These are phyloP conservation scores for Lithodes maja DNA, from an alignment of 2,888 invertebrate genomes.

Conservation along the genomic window DNA sequence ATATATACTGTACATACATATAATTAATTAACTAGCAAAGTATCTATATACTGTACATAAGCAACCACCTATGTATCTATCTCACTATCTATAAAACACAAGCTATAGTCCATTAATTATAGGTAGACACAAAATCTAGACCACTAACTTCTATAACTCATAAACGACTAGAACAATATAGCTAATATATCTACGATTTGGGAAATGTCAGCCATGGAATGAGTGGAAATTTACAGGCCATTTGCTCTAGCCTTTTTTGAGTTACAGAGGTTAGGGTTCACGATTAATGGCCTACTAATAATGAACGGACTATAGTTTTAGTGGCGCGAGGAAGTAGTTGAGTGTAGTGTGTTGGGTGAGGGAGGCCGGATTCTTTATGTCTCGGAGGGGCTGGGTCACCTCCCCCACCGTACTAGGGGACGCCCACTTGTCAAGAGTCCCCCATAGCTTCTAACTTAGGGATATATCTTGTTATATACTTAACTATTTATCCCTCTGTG, in stretches of 20 bases:
- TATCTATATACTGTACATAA: background rate
- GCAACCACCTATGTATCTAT: no score
- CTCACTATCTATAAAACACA: background rate
- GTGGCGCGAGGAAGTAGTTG: background rate
- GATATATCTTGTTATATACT: background rate
- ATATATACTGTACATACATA: no score
- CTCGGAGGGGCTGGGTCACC: conserved; percentile 75
- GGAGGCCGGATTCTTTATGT: conserved; percentile 74
- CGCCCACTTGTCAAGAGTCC: background rate
- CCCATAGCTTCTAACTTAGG: background rate
- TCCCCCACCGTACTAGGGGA: conserved; percentile 72
- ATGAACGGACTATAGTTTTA: background rate
- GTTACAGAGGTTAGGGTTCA: no score
- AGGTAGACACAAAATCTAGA: no score
- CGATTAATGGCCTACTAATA: background rate
- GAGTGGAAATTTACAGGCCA: no score
- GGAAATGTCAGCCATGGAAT: no score
- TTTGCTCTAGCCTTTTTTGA: no score
- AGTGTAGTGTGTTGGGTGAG: conserved; percentile 33
- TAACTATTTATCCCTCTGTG: background rate
- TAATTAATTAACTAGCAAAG: no score
- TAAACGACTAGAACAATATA: no score
- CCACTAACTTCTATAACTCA: no score
- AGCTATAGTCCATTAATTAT: no score
- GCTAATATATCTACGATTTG: no score